Evolutionary conservation across 2,797 vertebrate genomes (phyloP).

Genomic region (Typhlichthys eigenmanni): DNA sequence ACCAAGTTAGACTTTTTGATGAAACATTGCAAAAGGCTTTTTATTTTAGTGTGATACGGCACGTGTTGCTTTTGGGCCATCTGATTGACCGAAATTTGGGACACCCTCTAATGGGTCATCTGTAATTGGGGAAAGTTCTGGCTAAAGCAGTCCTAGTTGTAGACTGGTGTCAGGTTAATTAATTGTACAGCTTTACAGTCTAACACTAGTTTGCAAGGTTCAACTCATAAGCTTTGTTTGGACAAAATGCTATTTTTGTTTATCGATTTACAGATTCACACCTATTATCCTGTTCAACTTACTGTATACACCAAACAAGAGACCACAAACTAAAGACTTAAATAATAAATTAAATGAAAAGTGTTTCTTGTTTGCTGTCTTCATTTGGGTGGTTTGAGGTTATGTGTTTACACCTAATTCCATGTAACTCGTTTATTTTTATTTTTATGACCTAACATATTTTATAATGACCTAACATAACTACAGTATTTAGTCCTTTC

Average conservation of each 20-base stretch:
- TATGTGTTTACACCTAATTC: neutral
- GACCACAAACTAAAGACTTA: conserved; percentile 57
- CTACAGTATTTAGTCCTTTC: too few relatives aligned
- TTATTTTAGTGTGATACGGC: conserved; percentile 27
- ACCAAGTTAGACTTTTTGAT: conserved; percentile 4
- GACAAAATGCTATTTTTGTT: conserved; percentile 34
- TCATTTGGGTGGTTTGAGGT: neutral
- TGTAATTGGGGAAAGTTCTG: conserved; percentile 4
- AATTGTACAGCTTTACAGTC: conserved; percentile 19
- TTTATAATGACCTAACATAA: too few relatives aligned
- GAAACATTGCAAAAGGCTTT: conserved; percentile 23
- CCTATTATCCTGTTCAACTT: conserved; percentile 52
- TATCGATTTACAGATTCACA: conserved; percentile 52
- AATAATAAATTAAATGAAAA: conserved; percentile 43
- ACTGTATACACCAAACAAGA: conserved; percentile 61
- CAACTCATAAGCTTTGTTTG: conserved; percentile 49
- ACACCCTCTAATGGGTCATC: conserved; percentile 17
- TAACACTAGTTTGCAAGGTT: conserved; percentile 16
- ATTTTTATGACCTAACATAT: too few relatives aligned
- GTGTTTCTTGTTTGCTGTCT: neutral
- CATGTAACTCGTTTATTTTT: too few relatives aligned
- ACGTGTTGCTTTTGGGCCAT: conserved; percentile 57
- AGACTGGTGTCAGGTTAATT: neutral
- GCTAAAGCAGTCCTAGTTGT: neutral
- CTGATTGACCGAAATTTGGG: conserved; percentile 38